Evolutionary conservation across 1,140 invertebrate species (phyloP).

Genomic region (Brachionus asplanchnoidis): DNA sequence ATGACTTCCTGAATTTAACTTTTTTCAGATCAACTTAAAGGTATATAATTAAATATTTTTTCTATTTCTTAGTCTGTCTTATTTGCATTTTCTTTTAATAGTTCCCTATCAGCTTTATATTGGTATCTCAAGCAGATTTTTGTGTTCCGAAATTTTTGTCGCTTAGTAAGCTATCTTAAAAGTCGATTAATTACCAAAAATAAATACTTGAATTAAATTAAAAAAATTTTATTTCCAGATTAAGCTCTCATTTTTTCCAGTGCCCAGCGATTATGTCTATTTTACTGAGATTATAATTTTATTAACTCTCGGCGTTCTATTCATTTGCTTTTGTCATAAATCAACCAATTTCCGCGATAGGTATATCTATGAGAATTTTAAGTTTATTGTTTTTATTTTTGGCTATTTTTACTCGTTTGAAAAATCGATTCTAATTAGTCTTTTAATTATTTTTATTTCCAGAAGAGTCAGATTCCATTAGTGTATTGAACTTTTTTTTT

Average conservation of each 20-base stretch:
- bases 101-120: conserved; percentile 5
- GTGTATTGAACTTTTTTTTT: conserved; percentile 17
- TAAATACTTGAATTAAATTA: conserved; percentile 7
- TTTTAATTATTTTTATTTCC: conserved; percentile 25
- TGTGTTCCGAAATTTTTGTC: conserved; percentile 4
- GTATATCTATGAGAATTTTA: conserved; percentile 21
- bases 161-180: background rate
- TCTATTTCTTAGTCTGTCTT: background rate
- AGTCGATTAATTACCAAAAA: conserved; percentile 29
- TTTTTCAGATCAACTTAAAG: conserved; percentile 7
- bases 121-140: conserved; percentile 37
- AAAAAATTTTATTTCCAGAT: conserved; percentile 3
- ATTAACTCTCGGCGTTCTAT: background rate
- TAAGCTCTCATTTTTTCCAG: conserved; percentile 11
- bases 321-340: conserved; percentile 9
- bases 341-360: background rate
- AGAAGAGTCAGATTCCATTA: conserved; percentile 18
- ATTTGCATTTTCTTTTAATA: background rate
- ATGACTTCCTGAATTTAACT: conserved; percentile 35
- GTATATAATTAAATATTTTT: conserved; percentile 36
- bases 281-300: background rate
- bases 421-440: conserved; percentile 27
- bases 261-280: background rate
- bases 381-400: conserved; percentile 38
- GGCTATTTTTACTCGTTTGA: conserved; percentile 12